Base-by-base conservation (phyloP, 2,797 vertebrate species). In the Semaprochilodus insignis region DNA sequence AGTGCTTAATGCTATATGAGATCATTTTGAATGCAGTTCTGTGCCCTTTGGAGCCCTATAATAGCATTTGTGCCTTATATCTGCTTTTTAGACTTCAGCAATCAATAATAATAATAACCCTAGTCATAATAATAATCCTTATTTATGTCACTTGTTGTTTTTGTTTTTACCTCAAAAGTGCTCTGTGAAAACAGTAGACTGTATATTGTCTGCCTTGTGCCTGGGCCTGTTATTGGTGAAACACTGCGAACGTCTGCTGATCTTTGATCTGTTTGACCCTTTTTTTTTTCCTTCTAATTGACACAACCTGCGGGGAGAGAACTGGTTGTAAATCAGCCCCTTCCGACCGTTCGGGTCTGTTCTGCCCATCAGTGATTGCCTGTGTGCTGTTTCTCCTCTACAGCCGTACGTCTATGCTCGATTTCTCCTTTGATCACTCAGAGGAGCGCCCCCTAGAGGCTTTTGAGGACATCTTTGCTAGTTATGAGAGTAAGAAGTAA, bases 381-480 rank as follows among this genome's bases (percentile, higher is more conserved):
- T 94, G 88, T 95, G 90, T 95, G 92, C 90, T 92, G 90, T 94
- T 94, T 90, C 81, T 89, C 89, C 84, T 96, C 96, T 93, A 94
- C 97, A 99, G 98, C 96, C 90, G 92, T 93, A 96, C 91, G 69
- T 97, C 98, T 96, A 87, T 97, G 95, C 97, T 99, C 95, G 97
- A 98, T 97, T 99, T 98, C 96, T 98, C 95, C 95, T 97, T 98
- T 98, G 98, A 99, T 96, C 95, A 95, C 92, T 97, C 97, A 96
- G 96, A 97, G 94, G 98, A 99, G 93, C 96, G 96, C 94, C 94
- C 96, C 96, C 94, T 97, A 96, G 97, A 96, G 95, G 95, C 96
- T 94, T 98, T 99, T 90, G 97, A 99, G 94, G 97, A 99, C 97
- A 96, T 99, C 97, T 95, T 99, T 97, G 95, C 96, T 97, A 97